Conservation (phyloP, 2,888 invertebrate genomes). For the Dascillus cervinus region DNA sequence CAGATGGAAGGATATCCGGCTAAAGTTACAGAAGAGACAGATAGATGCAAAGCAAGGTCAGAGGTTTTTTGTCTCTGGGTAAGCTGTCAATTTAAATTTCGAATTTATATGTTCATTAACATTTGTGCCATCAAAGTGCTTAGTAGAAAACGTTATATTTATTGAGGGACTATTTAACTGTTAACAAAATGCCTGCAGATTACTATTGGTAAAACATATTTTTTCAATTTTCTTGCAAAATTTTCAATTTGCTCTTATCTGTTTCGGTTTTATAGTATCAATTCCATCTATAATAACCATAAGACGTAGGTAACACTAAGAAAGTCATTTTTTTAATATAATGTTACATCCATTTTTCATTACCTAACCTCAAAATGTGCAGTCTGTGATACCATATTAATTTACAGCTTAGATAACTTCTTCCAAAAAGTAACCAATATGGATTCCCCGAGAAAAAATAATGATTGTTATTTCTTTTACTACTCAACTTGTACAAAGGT, state of each 20-base stretch:
- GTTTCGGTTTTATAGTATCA: background rate
- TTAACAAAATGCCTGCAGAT: conserved; percentile 19
- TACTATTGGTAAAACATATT: conserved; percentile 19
- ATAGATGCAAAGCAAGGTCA: conserved; percentile 13
- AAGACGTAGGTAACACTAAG: too few species aligned
- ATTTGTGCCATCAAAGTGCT: conserved; percentile 5
- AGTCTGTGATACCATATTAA: too few species aligned
- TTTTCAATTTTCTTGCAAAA: conserved; percentile 4
- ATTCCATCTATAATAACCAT: conserved; percentile 23
- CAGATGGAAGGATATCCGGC: conserved; percentile 10
- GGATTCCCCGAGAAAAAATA: conserved; percentile 68
- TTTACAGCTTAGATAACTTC: conserved; percentile 42
- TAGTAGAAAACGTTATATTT: conserved; percentile 1
- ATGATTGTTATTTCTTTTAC: conserved; percentile 85
- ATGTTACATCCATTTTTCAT: too few species aligned
- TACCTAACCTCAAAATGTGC: conserved; percentile 10
- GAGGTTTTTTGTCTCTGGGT: conserved; percentile 16
- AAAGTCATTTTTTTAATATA: too few species aligned
- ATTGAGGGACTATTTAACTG: conserved; percentile 1
- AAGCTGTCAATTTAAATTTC: conserved; percentile 13
- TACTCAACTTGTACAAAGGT: conserved; percentile 83
- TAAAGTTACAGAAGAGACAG: conserved; percentile 8
- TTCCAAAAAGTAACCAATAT: conserved; percentile 46
- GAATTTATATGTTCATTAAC: conserved; percentile 6
- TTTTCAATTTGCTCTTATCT: background rate